phyloP scores from a whole-genome alignment of 2,797 vertebrate genomes.

The Urosaurus nigricauda region DNA sequence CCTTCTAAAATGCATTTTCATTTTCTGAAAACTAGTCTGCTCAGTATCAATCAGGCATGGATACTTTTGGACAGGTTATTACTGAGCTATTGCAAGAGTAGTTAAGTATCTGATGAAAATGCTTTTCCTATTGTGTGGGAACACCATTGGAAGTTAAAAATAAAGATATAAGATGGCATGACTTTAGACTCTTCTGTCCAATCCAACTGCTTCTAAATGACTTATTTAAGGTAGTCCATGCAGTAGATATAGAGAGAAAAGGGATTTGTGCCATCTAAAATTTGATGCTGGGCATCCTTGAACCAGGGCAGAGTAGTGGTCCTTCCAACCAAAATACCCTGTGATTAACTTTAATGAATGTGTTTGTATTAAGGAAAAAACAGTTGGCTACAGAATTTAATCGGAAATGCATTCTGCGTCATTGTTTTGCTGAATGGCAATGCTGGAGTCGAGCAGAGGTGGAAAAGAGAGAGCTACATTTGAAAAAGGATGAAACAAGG shows the following conservation, averaged over 20 bases:
- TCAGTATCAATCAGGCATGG: no score
- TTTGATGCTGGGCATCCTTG: neutral
- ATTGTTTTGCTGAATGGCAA: conserved; percentile 87
- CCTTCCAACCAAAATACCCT: neutral
- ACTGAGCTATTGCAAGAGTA: no score
- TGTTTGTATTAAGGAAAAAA: conserved; percentile 74
- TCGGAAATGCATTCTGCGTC: conserved; percentile 81
- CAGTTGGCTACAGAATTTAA: conserved; percentile 83
- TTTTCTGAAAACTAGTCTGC: no score
- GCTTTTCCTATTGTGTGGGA: no score
- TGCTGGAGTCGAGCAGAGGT: conserved; percentile 80
- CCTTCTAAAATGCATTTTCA: no score
- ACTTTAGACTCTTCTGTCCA: neutral
- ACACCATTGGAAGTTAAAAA: no score
- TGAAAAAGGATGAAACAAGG: conserved; percentile 85
- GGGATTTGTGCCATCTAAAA: neutral
- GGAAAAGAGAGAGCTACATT: conserved; percentile 80
- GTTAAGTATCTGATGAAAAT: no score
- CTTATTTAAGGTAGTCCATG: neutral
- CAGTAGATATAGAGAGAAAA: neutral
- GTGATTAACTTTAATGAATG: neutral
- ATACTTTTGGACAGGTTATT: no score
- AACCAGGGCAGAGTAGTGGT: neutral
- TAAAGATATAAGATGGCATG: neutral
- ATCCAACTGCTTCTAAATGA: neutral